Evolutionary conservation across 2,888 invertebrate species (phyloP).

Genomic region (Dioctria linearis): DNA sequence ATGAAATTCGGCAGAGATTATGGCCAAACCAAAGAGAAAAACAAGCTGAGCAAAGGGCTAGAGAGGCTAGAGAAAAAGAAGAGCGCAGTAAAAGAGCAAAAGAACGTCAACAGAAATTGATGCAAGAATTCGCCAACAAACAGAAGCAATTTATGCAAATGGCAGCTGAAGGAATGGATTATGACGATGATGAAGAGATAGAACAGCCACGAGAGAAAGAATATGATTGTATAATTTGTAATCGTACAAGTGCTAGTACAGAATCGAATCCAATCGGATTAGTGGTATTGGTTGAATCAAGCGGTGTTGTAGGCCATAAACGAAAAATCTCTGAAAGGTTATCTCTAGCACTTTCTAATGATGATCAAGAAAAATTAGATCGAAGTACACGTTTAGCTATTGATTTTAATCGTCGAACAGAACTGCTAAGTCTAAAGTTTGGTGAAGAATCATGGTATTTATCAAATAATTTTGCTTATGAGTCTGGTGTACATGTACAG

Average conservation of each 20-base stretch:
- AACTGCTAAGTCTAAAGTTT: conserved; percentile 83
- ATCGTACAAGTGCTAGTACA: conserved; percentile 88
- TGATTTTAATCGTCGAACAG: conserved; percentile 84
- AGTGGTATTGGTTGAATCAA: conserved; percentile 87
- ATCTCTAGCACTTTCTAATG: conserved; percentile 76
- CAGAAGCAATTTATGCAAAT: conserved; percentile 93
- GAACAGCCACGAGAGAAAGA: conserved; percentile 78
- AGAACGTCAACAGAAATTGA: conserved; percentile 91
- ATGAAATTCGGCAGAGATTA: conserved; percentile 79
- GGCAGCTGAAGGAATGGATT: conserved; percentile 78
- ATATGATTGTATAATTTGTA: conserved; percentile 97
- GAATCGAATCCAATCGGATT: conserved; percentile 89
- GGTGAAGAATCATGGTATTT: conserved; percentile 86
- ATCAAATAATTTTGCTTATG: conserved; percentile 87
- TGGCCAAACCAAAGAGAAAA: conserved; percentile 88
- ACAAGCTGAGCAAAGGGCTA: conserved; percentile 81
- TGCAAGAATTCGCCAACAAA: conserved; percentile 93
- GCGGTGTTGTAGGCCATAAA: conserved; percentile 89
- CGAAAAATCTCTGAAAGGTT: conserved; percentile 70
- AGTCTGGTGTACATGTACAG: conserved; percentile 93
- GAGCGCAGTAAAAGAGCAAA: conserved; percentile 88
- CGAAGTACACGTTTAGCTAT: conserved; percentile 79
- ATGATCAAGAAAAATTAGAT: conserved; percentile 75
- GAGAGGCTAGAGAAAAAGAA: conserved; percentile 80
- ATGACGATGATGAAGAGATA: conserved; percentile 75